Base-by-base conservation (phyloP, 2,113 vertebrate species). In the Ciconia maguari region DNA sequence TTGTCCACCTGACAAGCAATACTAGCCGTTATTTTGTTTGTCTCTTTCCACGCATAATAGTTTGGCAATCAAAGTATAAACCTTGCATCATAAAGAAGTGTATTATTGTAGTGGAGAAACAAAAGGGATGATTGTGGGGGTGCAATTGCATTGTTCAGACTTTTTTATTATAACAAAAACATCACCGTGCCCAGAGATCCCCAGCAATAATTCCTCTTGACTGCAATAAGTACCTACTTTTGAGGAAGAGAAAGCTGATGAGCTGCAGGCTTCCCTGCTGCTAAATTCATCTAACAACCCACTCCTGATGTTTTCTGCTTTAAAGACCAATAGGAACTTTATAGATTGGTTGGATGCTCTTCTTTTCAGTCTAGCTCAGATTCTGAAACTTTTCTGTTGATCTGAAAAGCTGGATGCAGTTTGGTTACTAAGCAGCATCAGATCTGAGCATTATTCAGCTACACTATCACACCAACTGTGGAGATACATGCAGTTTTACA, bases 261-360 rank as follows among this genome's bases (percentile, higher is more conserved):
- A 98, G 97, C 96, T 97, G 90, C 87, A 96, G 93, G 97, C 96
- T 97, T 98, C 98, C 98, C 98, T 98, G 98, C 98, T 98, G 98
- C 96, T 98, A 98, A 98, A 98, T 98, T 98, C 96, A 96, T 97
- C 97, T 98, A 98, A 97, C 95, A 97, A 97, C 89, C 94, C 93
- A 94, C 97, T 98, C 98, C 96, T 97, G 92, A 97, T 97, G 95
- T 95, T 97, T 97, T 97, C 91, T 97, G 64, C 95, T 98, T 98
- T 98, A 97, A 94, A 98, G 95, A 86, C 97, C 97, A 96, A 96
- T 96, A 80, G 90, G 68, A 97, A 96, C 93, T 87, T 92, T 97
- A 96, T 96, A 96, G 96, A 97, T 97, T 96, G 86, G 91, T 94
- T 94, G 89, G 92, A 92, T 96, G 89, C 44, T 97, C 94, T 96